Conservation (phyloP, 2,888 invertebrate species). For the Xestobium rufovillosum region DNA sequence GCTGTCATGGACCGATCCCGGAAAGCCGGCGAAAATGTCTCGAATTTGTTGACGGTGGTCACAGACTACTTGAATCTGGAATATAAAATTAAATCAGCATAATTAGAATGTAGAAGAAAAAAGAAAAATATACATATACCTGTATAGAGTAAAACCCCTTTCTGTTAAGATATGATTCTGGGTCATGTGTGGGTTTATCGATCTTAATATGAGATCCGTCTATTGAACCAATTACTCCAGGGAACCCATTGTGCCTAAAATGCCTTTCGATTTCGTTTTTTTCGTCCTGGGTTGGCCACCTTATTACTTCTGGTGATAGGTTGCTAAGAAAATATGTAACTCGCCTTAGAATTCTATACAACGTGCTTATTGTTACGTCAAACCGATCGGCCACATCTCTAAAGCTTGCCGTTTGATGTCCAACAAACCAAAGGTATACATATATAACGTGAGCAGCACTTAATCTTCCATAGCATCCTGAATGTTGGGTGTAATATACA, state of each 20-base stretch:
- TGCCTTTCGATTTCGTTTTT: slow-evolving; percentile 11
- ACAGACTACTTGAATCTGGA: slow-evolving; percentile 4
- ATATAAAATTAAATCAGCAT: no score
- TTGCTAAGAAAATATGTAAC: slow-evolving; percentile 14
- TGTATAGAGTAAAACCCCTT: slow-evolving; percentile 2
- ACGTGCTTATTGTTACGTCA: slow-evolving; percentile 11
- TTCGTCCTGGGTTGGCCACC: slow-evolving; percentile 16
- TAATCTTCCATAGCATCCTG: slow-evolving; percentile 10
- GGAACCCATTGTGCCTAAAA: no score
- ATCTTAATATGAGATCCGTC: slow-evolving; percentile 3
- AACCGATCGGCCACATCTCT: slow-evolving; percentile 17
- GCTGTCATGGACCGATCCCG: slow-evolving; percentile 5
- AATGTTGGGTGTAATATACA: slow-evolving; percentile 9
- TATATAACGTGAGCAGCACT: slow-evolving; percentile 5
- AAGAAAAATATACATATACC: no score
- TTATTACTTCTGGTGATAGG: slow-evolving; percentile 14
- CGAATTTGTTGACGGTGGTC: not conserved
- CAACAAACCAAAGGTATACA: slow-evolving; percentile 14
- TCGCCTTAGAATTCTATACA: slow-evolving; percentile 8
- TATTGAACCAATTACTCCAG: slow-evolving; percentile 8
- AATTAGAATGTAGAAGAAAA: no score
- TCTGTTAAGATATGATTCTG: slow-evolving; percentile 3
- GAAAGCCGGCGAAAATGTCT: slow-evolving; percentile 1
- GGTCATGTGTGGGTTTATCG: slow-evolving; percentile 2
- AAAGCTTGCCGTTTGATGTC: slow-evolving; percentile 15